phyloP scores from a whole-genome alignment of 2,113 vertebrate species.

The Rhea americana region DNA sequence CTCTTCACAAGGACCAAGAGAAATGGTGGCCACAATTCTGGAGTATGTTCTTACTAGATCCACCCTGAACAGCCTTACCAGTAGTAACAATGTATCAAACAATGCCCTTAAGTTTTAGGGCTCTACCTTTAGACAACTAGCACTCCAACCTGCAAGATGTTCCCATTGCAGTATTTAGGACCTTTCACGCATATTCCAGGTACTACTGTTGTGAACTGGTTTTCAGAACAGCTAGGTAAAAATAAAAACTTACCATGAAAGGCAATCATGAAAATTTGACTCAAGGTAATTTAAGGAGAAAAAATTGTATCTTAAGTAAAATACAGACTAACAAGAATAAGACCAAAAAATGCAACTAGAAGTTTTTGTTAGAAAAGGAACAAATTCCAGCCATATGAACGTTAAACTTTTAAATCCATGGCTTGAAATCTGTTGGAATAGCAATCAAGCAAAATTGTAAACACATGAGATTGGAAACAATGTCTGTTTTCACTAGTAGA shows the following conservation, averaged over 20 bases:
- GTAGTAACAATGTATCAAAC: background rate
- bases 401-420: constrained; percentile 11
- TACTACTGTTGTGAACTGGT: background rate
- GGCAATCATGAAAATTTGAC: background rate
- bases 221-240: constrained; percentile 1
- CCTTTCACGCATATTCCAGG: background rate
- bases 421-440: constrained; percentile 19
- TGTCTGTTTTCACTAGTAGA: constrained; percentile 25
- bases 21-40: background rate
- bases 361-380: background rate
- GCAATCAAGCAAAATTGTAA: constrained; percentile 25
- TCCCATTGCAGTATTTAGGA: background rate
- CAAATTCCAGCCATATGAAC: background rate
- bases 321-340: background rate
- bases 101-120: background rate
- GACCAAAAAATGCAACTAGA: background rate
- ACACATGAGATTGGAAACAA: constrained; percentile 26
- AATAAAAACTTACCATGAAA: background rate
- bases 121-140: background rate
- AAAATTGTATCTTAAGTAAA: background rate
- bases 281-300: background rate
- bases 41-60: background rate
- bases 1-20: background rate
- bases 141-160: background rate
- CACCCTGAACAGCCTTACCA: background rate